Conservation (phyloP, 2,888 invertebrate genomes). For the Anticlea derivata region DNA sequence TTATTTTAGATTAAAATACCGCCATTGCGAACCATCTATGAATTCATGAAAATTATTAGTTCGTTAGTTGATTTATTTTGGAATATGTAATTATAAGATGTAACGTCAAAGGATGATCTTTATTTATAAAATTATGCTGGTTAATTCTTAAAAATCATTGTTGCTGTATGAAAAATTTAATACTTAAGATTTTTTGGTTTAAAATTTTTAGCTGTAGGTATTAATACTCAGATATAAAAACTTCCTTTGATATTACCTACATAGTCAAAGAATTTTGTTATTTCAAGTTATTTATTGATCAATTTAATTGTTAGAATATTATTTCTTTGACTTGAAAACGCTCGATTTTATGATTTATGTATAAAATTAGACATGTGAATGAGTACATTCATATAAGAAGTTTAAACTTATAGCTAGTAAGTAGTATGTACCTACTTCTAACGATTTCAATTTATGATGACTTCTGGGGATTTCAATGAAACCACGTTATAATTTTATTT, state of each 20-base stretch:
- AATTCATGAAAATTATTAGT: conserved; percentile 33
- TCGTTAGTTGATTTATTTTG: conserved; percentile 28
- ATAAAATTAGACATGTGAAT: not conserved
- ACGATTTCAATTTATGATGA: too few species aligned
- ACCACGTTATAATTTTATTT: too few species aligned
- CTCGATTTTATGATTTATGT: conserved; percentile 59
- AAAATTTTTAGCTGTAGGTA: too few species aligned
- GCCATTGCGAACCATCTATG: conserved; percentile 36
- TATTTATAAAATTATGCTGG: too few species aligned
- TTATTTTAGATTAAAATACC: conserved; percentile 30
- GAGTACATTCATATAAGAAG: not conserved
- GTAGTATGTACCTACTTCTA: too few species aligned
- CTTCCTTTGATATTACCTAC: conserved; percentile 62
- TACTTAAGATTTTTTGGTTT: too few species aligned
- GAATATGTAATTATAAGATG: conserved; percentile 12
- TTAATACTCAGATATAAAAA: too few species aligned
- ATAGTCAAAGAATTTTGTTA: conserved; percentile 57
- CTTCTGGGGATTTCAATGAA: too few species aligned
- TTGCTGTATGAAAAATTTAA: too few species aligned
- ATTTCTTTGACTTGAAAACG: conserved; percentile 52
- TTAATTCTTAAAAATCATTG: too few species aligned
- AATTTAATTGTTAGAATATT: conserved; percentile 44
- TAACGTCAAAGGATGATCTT: conserved; percentile 33
- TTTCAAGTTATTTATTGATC: conserved; percentile 49
- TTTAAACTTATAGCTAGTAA: too few species aligned